Evolutionary conservation across 2,888 invertebrate genomes (phyloP).

Genomic region (Eupeodes latifasciatus): DNA sequence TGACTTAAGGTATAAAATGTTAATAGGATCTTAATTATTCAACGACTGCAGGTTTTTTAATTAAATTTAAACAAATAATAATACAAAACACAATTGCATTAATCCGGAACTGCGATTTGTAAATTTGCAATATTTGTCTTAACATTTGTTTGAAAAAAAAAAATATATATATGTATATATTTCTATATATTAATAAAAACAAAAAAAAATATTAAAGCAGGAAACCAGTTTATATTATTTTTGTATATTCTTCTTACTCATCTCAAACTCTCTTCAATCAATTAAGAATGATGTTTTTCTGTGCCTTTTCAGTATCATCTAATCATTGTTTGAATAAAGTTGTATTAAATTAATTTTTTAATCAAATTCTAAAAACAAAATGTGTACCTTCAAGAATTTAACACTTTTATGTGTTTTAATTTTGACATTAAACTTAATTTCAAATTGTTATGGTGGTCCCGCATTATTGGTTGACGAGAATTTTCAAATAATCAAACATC

Average conservation of each 20-base stretch:
- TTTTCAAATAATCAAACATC: background rate
- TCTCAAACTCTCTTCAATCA: background rate
- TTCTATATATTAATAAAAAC: background rate
- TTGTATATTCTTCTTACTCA: background rate
- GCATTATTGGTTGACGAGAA: background rate
- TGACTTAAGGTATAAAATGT: too few relatives aligned
- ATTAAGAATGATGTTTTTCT: background rate
- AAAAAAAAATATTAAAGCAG: background rate
- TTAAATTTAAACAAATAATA: too few relatives aligned
- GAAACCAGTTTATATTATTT: background rate
- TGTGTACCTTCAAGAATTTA: background rate
- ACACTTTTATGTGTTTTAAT: background rate
- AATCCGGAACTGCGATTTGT: background rate
- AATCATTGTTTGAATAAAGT: constrained; percentile 29
- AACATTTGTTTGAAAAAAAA: background rate
- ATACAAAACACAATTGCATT: background rate
- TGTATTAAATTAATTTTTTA: background rate
- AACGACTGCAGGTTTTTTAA: background rate
- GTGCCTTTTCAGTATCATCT: constrained; percentile 15
- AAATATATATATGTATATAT: background rate
- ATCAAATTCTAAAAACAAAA: background rate
- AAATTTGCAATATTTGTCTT: constrained; percentile 4
- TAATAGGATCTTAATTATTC: too few relatives aligned
- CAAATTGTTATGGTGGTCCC: background rate
- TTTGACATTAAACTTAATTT: constrained; percentile 12